Conservation (phyloP, 1,140 invertebrate species). For the Micrasema minimum region DNA sequence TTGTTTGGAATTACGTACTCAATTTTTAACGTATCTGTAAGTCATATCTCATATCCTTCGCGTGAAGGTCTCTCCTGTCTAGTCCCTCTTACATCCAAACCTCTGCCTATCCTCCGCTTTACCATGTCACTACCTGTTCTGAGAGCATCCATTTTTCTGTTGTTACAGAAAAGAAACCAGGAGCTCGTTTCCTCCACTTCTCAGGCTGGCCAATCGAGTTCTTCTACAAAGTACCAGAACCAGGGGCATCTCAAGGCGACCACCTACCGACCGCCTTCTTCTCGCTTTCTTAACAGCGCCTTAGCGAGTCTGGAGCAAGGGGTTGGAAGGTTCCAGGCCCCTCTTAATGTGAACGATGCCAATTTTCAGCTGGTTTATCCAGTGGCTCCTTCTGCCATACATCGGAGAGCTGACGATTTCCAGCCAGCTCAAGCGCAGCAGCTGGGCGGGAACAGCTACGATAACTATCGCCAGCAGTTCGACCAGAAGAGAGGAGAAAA, state of each 20-base stretch:
- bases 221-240: constrained; percentile 50
- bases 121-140: constrained; percentile 43
- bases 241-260: constrained; percentile 55
- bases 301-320: constrained; percentile 54
- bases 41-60: no score
- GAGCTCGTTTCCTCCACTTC: constrained; percentile 57
- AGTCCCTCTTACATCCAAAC: constrained; percentile 6
- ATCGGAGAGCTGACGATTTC: constrained; percentile 59
- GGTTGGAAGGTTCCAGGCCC: constrained; percentile 46
- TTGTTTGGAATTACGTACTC: not conserved
- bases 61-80: not conserved
- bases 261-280: constrained; percentile 61
- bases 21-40: not conserved
- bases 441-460: constrained; percentile 40
- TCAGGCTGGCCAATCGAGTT: constrained; percentile 47
- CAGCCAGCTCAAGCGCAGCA: constrained; percentile 57
- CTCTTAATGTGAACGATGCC: constrained; percentile 56
- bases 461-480: constrained; percentile 27
- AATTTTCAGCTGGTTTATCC: constrained; percentile 54
- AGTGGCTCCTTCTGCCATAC: constrained; percentile 44
- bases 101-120: constrained; percentile 14
- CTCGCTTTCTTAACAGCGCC: constrained; percentile 56
- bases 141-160: constrained; percentile 56
- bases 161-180: constrained; percentile 67
- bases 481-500: constrained; percentile 36